phyloP scores from a whole-genome alignment of 1,140 invertebrate genomes.

The Sesamia nonagrioides region DNA sequence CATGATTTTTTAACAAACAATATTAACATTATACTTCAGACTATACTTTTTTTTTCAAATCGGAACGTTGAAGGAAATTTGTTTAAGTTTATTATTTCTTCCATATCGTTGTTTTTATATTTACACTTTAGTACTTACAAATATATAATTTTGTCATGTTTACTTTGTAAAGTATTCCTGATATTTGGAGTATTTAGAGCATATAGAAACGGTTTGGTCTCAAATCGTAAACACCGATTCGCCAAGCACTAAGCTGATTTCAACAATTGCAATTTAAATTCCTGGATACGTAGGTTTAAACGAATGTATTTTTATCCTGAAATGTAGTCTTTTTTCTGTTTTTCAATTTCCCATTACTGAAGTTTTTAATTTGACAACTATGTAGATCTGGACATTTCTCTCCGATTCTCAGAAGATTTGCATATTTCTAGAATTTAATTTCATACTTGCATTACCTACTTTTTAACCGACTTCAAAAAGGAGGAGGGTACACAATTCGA shows the following conservation, averaged over 20 bases:
- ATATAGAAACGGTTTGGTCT: conserved; percentile 33
- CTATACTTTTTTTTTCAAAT: background rate
- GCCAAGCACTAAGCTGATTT: conserved; percentile 28
- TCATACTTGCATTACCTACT: background rate
- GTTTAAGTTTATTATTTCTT: background rate
- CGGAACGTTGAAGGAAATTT: background rate
- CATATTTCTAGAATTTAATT: background rate
- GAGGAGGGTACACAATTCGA: too few relatives aligned
- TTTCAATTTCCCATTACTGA: background rate
- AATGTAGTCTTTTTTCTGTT: background rate
- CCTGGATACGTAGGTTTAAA: background rate
- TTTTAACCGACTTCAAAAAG: too few relatives aligned
- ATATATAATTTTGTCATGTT: conserved; percentile 32
- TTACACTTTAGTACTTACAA: conserved; percentile 16
- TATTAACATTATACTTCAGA: background rate
- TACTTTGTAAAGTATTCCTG: conserved; percentile 36
- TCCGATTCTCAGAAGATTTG: background rate
- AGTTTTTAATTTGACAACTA: background rate
- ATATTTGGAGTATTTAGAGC: conserved; percentile 29
- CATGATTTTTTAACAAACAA: conserved; percentile 10
- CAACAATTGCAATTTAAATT: conserved; percentile 22
- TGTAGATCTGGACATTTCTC: background rate
- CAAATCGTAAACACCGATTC: conserved; percentile 25
- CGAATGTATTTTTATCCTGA: background rate
- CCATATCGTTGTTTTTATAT: conserved; percentile 17